Base-by-base conservation (phyloP, 2,113 vertebrate species). In the Paedocypris sp. region DNA sequence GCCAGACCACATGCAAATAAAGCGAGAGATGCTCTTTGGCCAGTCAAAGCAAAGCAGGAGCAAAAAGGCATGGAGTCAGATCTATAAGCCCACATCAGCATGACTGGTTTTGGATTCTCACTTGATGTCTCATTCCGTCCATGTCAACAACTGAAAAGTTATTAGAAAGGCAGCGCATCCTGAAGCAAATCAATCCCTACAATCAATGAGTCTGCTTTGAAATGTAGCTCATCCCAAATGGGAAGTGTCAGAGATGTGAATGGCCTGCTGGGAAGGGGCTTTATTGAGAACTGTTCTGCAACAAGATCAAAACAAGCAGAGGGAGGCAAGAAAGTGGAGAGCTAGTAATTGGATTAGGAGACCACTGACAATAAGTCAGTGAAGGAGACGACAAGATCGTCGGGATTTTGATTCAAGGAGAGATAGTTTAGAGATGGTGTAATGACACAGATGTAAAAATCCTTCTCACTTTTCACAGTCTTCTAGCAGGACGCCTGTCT, bases 31-130 rank as follows among this genome's bases (percentile, higher is more conserved):
- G n/a, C n/a, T n/a, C 45, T 43, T 66, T 67, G 67, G 62, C 68
- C 75, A 64, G 35, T 60, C 5, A 54, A 77, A 83, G 79, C 74
- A 81, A n/a, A 73, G 64, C 72, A 32, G 62, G 63, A 64, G 15
- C 5, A 51, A 35, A 54, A 29, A 29, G 36, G 23, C 19, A 26
- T 16, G 41, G 38, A 9, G 25, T 19, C 8, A 68, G 63, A 77
- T 71, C 73, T 54, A 68, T 66, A 49, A 43, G 33, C 39, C 45
- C 60, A 32, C 48, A 65, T 64, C 56, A 50, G 20, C 35, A 22
- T 51, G 62, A 39, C 23, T 57, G 20, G 39, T 35, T n/a, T n/a
- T n/a, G n/a, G n/a, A n/a, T n/a, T n/a, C n/a, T n/a, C 28, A 56
- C 36, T 13, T 22, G 43, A 53, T 64, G 67, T 41, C 64, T 62